Percentiles rank a stretch among this genome's conserved stretches.
Conservation (phyloP, 2,888 invertebrate genomes). For the Cerceris rybyensis region DNA sequence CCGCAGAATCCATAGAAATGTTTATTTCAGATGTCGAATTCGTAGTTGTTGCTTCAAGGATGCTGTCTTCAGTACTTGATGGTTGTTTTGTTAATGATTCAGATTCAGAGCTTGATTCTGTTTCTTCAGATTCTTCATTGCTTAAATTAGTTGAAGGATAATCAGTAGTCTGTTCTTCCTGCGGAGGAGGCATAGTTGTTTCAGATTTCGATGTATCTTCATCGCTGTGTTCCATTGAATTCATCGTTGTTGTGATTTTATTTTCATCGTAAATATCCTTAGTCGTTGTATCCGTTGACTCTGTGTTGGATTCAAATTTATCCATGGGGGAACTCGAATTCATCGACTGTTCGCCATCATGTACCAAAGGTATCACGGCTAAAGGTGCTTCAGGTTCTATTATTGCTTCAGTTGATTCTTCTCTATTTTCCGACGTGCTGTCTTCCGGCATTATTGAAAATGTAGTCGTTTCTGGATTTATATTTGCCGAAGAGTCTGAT, state of each 20-base stretch:
- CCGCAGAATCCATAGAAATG: not conserved
- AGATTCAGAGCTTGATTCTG: constrained; percentile 2
- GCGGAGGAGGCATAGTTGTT: constrained; percentile 2
- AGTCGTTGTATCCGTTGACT: constrained; percentile 1
- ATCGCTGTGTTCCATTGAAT: not conserved
- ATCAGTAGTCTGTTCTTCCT: constrained; percentile 5
- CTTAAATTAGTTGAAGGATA: constrained; percentile 1
- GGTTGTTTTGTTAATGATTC: constrained; percentile 2
- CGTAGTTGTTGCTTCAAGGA: constrained; percentile 6
- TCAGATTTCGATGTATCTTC: not conserved
- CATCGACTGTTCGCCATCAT: not conserved
- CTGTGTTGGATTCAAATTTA: not conserved
- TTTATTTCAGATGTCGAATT: constrained; percentile 1
- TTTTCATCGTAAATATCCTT: constrained; percentile 6
- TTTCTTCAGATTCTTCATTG: not conserved
- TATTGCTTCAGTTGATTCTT: constrained; percentile 10
- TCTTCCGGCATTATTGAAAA: not conserved
- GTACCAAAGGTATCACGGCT: constrained; percentile 67
- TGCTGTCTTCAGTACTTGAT: not conserved
- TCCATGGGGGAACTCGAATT: not conserved
- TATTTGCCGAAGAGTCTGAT: constrained; percentile 3
- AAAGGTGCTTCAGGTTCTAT: constrained; percentile 50
- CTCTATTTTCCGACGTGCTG: not conserved
- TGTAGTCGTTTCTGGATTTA: constrained; percentile 20
- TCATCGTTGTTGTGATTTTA: constrained; percentile 9